Conservation (phyloP, 2,113 vertebrate species). For the Brachionichthys hirsutus region DNA sequence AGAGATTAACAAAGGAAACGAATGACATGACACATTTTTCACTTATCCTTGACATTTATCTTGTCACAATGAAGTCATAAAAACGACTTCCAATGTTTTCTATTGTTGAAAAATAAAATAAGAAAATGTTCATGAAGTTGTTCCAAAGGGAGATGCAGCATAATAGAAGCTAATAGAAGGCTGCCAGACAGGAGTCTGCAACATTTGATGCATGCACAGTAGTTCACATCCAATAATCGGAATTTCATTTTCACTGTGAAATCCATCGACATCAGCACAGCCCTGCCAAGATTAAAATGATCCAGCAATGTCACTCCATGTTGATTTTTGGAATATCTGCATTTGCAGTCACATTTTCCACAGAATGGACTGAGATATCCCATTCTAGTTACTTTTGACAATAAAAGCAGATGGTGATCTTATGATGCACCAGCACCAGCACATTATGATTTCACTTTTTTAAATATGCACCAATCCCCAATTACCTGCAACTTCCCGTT, state of each 20-base stretch:
- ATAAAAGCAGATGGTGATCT: conserved; percentile 7
- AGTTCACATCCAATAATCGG: conserved; percentile 5
- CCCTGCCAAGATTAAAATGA: too few species aligned
- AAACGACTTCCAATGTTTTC: neutral
- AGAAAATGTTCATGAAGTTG: too few species aligned
- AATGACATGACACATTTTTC: neutral
- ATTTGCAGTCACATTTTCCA: neutral
- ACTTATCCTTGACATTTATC: too few species aligned
- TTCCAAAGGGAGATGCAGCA: too few species aligned
- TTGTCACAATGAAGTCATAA: neutral
- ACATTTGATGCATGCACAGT: conserved; percentile 3
- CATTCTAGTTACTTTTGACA: neutral
- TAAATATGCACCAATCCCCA: conserved; percentile 7
- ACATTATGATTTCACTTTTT: conserved; percentile 9
- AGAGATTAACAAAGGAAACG: conserved; percentile 7
- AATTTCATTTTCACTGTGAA: conserved; percentile 8
- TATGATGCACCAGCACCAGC: neutral
- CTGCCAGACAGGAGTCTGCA: neutral
- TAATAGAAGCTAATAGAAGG: too few species aligned
- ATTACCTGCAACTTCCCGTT: neutral
- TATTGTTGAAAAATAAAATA: too few species aligned
- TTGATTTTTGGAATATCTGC: neutral
- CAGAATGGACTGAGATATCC: neutral
- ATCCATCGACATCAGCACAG: conserved; percentile 13
- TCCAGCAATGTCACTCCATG: too few species aligned